phyloP scores from a whole-genome alignment of 2,113 vertebrate genomes.

The Oncorhynchus clarkii region DNA sequence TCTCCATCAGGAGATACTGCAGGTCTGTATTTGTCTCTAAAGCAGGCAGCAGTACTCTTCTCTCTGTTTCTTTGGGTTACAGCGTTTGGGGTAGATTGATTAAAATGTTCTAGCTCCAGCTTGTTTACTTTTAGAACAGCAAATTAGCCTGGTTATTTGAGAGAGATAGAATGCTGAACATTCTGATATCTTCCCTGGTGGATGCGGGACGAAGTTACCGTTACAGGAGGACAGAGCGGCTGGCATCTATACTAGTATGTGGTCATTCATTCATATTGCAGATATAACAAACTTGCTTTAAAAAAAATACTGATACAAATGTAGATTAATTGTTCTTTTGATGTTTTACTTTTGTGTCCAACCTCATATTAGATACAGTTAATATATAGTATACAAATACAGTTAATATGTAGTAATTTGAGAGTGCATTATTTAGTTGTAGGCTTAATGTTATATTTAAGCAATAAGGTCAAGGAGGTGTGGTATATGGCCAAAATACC shows the following conservation, averaged over 20 bases:
- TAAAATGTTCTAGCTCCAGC: too few species aligned
- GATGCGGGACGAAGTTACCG: constrained; percentile 68
- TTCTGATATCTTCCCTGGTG: constrained; percentile 72
- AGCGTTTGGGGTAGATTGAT: background rate
- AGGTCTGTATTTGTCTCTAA: constrained; percentile 30
- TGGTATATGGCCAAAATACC: too few species aligned
- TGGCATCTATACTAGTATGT: constrained; percentile 72
- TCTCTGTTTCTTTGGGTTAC: constrained; percentile 24
- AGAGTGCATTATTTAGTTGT: too few species aligned
- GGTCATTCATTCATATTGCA: constrained; percentile 22
- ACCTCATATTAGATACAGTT: too few species aligned
- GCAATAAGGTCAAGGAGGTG: too few species aligned
- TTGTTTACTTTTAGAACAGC: background rate
- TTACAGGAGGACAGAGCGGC: constrained; percentile 68
- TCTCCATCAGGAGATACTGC: constrained; percentile 32
- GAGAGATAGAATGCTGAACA: constrained; percentile 67
- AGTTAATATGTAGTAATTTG: too few species aligned
- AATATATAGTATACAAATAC: too few species aligned
- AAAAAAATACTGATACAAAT: background rate
- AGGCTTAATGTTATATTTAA: too few species aligned
- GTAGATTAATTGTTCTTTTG: background rate
- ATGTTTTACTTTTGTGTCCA: background rate
- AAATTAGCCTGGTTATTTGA: background rate
- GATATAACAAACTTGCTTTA: background rate
- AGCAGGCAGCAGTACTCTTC: constrained; percentile 26